Evolutionary conservation across 2,113 vertebrate genomes (phyloP).

Genomic region (Zapus hudsonius): DNA sequence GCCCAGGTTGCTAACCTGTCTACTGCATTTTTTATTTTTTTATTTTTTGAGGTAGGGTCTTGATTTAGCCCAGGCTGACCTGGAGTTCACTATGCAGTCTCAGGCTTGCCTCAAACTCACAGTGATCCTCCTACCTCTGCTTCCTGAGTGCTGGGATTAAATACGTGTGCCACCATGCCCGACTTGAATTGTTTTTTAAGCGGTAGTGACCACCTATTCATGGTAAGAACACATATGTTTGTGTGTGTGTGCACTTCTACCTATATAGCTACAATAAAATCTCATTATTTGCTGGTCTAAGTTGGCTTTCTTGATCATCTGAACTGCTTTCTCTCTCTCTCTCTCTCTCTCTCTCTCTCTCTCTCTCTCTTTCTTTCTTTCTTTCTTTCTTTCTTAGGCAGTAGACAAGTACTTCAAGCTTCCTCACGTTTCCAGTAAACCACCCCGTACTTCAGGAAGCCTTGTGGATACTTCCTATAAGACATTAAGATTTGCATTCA

Average conservation of each 20-base stretch:
- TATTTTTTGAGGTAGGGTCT: no score
- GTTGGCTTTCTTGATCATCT: not conserved
- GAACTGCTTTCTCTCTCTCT: not conserved
- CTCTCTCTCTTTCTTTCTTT: conserved; percentile 50
- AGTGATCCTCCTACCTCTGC: no score
- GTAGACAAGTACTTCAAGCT: conserved; percentile 98
- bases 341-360: no score
- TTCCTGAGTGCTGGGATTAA: no score
- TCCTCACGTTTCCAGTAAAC: conserved; percentile 96
- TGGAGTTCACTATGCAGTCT: no score
- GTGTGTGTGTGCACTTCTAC: not conserved
- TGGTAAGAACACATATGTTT: not conserved
- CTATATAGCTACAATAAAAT: not conserved
- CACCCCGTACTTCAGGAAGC: conserved; percentile 85
- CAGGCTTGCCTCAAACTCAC: no score
- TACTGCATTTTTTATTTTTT: no score
- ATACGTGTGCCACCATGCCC: no score
- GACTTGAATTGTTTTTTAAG: conserved; percentile 28
- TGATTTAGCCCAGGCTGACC: no score
- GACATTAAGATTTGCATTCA: conserved; percentile 94
- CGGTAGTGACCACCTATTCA: not conserved
- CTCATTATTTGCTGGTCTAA: not conserved
- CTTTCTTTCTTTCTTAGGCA: conserved; percentile 85
- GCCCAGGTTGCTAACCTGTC: not conserved
- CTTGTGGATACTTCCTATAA: conserved; percentile 94